These are phyloP conservation scores for Guaruba guarouba DNA, from an alignment of 2,113 vertebrate genomes.

Conservation along the genomic window DNA sequence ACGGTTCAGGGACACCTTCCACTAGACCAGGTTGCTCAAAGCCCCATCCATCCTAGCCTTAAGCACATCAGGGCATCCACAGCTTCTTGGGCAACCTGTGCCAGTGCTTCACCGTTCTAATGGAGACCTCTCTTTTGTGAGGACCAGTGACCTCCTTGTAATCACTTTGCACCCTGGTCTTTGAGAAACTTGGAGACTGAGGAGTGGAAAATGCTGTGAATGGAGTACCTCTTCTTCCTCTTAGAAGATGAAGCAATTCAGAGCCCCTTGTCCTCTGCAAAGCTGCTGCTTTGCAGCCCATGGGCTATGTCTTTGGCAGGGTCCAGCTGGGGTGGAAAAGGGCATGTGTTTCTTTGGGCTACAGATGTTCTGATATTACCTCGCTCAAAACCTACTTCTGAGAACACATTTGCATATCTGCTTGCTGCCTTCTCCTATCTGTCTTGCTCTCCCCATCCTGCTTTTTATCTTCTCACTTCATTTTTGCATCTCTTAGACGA, in stretches of 20 bases:
- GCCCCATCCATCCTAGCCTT: background rate
- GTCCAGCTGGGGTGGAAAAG: background rate
- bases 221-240: background rate
- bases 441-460: background rate
- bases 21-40: background rate
- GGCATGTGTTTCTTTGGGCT: background rate
- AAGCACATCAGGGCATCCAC: background rate
- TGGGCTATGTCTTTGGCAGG: background rate
- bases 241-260: background rate
- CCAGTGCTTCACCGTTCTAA: background rate
- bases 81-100: background rate
- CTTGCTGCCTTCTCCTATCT: background rate
- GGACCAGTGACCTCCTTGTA: background rate
- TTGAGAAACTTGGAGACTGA: background rate
- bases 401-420: accelerated
- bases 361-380: background rate
- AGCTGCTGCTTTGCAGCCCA: background rate
- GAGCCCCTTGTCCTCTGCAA: background rate
- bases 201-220: background rate
- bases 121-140: background rate
- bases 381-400: background rate
- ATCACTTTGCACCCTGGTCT: background rate
- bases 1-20: background rate
- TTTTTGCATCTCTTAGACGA: background rate
- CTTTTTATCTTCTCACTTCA: background rate